These are phyloP conservation scores for Lophotriccus pileatus DNA, from an alignment of 2,797 vertebrate genomes.

Conservation along the genomic window DNA sequence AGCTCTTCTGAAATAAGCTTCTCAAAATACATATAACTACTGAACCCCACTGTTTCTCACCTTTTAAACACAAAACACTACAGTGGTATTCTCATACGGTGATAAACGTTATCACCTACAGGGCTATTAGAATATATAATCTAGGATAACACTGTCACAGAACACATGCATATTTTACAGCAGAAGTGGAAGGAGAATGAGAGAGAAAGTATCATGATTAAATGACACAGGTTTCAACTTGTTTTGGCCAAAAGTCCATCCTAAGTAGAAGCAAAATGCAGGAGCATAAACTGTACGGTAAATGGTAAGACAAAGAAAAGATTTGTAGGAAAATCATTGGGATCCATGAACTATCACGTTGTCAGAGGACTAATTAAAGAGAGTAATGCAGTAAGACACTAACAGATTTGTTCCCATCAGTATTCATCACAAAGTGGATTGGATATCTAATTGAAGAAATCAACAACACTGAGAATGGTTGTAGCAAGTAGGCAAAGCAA, in stretches of 20 bases:
- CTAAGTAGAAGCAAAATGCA: not conserved
- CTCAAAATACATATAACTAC: constrained; percentile 4
- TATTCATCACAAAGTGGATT: not conserved
- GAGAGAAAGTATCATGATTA: not conserved
- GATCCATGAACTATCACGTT: not conserved
- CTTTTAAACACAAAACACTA: constrained; percentile 17
- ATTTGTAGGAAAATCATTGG: not conserved
- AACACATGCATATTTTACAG: not conserved
- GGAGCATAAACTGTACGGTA: not conserved
- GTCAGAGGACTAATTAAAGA: not conserved
- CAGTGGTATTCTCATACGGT: not conserved
- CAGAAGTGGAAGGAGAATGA: not conserved
- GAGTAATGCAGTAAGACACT: not conserved
- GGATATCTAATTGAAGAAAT: not conserved
- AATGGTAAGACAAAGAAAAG: not conserved
- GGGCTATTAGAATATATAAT: constrained; percentile 18
- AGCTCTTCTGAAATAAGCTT: constrained; percentile 2
- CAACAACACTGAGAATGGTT: not conserved
- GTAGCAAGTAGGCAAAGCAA: not conserved
- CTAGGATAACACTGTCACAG: not conserved
- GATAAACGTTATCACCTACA: not conserved
- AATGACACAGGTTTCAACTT: not conserved
- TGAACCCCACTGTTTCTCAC: not conserved
- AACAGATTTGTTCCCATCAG: not conserved
- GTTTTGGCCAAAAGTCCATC: not conserved